phyloP scores from a whole-genome alignment of 2,113 vertebrate species.

The Hoplias malabaricus region DNA sequence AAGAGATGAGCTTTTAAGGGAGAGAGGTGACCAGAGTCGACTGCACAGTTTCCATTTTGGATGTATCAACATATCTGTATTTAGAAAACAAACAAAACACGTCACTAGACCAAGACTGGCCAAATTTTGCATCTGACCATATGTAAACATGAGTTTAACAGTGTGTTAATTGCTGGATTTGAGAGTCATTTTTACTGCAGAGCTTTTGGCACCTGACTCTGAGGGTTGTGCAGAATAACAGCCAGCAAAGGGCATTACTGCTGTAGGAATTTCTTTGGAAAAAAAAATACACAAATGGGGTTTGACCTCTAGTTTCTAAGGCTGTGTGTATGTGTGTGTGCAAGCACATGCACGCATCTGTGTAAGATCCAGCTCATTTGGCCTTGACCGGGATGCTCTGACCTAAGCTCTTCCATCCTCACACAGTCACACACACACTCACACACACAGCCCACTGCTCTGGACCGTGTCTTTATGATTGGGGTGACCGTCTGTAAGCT shows the following conservation, averaged over 20 bases:
- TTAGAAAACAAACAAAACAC: no score
- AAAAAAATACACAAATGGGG: not conserved
- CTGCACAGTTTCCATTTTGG: no score
- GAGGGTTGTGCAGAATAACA: not conserved
- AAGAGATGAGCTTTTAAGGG: no score
- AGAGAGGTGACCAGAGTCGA: no score
- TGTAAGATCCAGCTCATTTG: constrained; percentile 22
- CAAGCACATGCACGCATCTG: constrained; percentile 29
- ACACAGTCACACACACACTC: constrained; percentile 19
- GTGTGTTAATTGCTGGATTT: constrained; percentile 1
- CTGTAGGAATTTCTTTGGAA: not conserved
- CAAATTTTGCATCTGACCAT: no score
- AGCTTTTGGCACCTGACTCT: not conserved
- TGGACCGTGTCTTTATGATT: constrained; percentile 27
- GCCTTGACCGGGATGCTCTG: not conserved
- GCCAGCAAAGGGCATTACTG: not conserved
- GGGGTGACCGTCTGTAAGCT: constrained; percentile 26
- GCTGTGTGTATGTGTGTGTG: constrained; percentile 32
- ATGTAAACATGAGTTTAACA: constrained; percentile 25
- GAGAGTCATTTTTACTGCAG: not conserved
- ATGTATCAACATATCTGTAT: no score
- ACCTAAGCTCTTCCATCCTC: constrained; percentile 23
- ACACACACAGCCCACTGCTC: not conserved
- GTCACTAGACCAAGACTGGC: no score
- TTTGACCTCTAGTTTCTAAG: constrained; percentile 26